These are phyloP conservation scores for Pyrgilauda ruficollis DNA, from an alignment of 2,113 vertebrate genomes.

Conservation along the genomic window DNA sequence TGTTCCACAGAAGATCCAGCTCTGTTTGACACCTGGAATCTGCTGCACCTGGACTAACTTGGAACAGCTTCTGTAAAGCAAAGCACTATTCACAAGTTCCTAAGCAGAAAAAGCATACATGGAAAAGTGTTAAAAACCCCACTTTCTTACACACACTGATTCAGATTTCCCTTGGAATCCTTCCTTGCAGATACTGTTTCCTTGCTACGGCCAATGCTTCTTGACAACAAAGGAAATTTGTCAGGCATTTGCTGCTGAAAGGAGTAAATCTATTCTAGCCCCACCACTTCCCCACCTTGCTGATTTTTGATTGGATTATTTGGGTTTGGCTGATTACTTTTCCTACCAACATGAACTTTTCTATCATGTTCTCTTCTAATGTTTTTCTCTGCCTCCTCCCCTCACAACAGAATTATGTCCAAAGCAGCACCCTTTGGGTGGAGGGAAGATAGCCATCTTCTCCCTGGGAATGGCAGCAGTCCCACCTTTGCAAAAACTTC, in stretches of 20 bases:
- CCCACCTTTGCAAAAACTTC: background rate
- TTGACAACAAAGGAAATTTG: background rate
- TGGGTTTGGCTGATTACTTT: background rate
- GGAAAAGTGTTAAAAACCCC: accelerated
- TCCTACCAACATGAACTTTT: background rate
- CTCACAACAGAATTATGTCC: background rate
- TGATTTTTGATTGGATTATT: background rate
- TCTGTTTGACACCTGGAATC: background rate
- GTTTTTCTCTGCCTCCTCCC: background rate
- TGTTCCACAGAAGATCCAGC: background rate
- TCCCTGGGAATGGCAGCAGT: accelerated
- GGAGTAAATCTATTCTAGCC: background rate
- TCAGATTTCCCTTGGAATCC: background rate
- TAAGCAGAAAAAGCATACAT: background rate
- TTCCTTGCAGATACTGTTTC: background rate
- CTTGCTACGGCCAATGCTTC: background rate
- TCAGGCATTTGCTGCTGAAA: background rate
- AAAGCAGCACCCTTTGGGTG: background rate
- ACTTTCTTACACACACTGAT: background rate
- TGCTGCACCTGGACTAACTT: background rate
- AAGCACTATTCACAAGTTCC: background rate
- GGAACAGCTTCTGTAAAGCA: background rate
- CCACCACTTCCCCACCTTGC: accelerated
- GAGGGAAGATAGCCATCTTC: background rate
- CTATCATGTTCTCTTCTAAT: background rate